Conservation (phyloP, 2,797 vertebrate species). For the Eidolon dupreanum region DNA sequence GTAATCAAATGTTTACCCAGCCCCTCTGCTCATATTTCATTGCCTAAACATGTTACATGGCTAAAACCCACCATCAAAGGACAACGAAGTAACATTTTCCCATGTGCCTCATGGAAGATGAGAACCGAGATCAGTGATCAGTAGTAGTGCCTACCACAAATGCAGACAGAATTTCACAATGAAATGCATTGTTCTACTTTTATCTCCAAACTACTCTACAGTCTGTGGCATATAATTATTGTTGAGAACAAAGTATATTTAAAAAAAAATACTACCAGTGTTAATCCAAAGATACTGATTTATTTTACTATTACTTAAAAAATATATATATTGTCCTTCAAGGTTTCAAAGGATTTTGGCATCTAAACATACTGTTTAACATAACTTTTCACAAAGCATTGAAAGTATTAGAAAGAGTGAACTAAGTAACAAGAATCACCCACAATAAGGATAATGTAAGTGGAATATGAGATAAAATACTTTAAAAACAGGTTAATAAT, state of each 20-base stretch:
- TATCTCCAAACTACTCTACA: background rate
- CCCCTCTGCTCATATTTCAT: background rate
- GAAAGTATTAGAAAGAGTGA: background rate
- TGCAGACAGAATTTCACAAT: background rate
- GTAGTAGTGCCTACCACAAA: background rate
- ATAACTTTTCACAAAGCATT: background rate
- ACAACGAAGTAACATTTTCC: background rate
- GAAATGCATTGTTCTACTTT: background rate
- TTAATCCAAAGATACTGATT: background rate
- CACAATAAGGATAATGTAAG: background rate
- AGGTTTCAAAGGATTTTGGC: background rate
- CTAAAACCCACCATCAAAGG: background rate
- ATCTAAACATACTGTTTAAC: background rate
- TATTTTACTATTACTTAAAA: background rate
- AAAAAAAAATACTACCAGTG: background rate
- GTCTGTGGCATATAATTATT: background rate
- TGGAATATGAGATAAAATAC: background rate
- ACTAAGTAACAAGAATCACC: background rate
- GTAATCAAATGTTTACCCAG: background rate
- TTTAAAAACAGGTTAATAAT: constrained; percentile 27
- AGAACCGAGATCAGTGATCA: background rate
- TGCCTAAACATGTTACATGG: background rate
- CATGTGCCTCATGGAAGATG: background rate
- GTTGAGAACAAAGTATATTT: background rate
- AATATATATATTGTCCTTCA: background rate